These are phyloP conservation scores for Aphelocoma californica DNA, from an alignment of 2,797 vertebrate genomes.

Conservation along the genomic window DNA sequence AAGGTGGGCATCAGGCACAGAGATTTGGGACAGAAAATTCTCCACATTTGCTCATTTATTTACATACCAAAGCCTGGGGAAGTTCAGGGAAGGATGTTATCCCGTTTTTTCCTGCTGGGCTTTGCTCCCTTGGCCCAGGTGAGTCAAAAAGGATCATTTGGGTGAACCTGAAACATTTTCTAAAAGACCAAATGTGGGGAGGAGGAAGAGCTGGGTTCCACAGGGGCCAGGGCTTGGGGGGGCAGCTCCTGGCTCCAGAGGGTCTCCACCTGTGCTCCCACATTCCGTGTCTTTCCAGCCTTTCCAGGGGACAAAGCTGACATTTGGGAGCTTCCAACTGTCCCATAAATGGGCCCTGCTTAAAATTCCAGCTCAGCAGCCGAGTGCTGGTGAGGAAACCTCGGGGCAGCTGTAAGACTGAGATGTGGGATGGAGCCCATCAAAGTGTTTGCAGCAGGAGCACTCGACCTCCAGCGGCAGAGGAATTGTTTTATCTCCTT, in stretches of 20 bases:
- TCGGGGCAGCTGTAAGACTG: neutral
- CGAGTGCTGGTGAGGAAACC: neutral
- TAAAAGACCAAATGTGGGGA: neutral
- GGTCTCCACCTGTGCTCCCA: neutral
- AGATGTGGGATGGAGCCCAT: conserved; percentile 8
- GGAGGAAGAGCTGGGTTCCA: neutral
- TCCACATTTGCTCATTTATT: neutral
- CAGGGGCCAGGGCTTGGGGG: neutral
- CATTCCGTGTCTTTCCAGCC: neutral
- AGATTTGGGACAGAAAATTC: neutral
- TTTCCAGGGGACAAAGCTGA: neutral
- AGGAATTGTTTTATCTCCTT: neutral
- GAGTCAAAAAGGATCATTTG: neutral
- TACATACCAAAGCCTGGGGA: neutral
- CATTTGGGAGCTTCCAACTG: neutral
- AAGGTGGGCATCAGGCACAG: fast-evolving
- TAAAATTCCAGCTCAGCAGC: conserved; percentile 14
- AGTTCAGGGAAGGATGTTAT: neutral
- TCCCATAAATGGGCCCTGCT: neutral
- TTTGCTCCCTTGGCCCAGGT: neutral
- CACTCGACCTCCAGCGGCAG: neutral
- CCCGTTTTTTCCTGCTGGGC: neutral
- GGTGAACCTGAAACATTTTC: neutral
- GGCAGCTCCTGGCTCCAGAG: neutral
- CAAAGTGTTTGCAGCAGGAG: neutral